These are phyloP conservation scores for Drosophila orosa DNA, from an alignment of 1,140 invertebrate species.

Conservation along the genomic window DNA sequence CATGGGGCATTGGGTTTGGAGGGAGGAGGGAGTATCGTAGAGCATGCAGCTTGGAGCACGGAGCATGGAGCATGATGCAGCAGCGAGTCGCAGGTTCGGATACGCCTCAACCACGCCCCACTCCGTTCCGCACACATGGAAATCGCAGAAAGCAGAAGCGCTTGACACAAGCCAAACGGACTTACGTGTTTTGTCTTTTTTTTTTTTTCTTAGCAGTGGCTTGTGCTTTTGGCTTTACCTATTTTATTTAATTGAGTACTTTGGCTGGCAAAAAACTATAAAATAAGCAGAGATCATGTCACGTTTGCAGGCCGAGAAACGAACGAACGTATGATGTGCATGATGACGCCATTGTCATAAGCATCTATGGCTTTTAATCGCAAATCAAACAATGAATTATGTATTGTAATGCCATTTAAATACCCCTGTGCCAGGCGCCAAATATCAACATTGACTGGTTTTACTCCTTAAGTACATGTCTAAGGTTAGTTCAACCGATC, in stretches of 20 bases:
- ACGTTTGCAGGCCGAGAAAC: constrained; percentile 45
- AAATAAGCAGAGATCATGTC: constrained; percentile 36
- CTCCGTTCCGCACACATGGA: constrained; percentile 26
- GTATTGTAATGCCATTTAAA: constrained; percentile 56
- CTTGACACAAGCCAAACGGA: constrained; percentile 52
- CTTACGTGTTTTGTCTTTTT: constrained; percentile 30
- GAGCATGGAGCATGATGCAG: constrained; percentile 63
- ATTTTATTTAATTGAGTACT: constrained; percentile 77
- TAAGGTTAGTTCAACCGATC: constrained; percentile 39
- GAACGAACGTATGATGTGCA: constrained; percentile 26
- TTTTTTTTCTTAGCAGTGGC: constrained; percentile 29
- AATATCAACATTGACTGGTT: constrained; percentile 28
- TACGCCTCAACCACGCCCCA: constrained; percentile 29
- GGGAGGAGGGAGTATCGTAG: background rate
- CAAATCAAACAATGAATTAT: constrained; percentile 74
- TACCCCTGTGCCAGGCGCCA: constrained; percentile 20
- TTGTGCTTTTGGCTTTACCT: constrained; percentile 35
- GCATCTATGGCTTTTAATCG: constrained; percentile 48
- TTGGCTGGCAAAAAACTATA: constrained; percentile 27
- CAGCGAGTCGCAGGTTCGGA: constrained; percentile 24
- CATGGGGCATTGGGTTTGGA: constrained; percentile 23
- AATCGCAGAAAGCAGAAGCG: constrained; percentile 29
- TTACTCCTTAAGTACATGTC: constrained; percentile 27
- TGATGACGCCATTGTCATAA: constrained; percentile 60
- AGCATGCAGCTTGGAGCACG: background rate